Conservation (phyloP, 35 echinoderm and acorn worm genomes). For the Ophiothrix spiculata region DNA sequence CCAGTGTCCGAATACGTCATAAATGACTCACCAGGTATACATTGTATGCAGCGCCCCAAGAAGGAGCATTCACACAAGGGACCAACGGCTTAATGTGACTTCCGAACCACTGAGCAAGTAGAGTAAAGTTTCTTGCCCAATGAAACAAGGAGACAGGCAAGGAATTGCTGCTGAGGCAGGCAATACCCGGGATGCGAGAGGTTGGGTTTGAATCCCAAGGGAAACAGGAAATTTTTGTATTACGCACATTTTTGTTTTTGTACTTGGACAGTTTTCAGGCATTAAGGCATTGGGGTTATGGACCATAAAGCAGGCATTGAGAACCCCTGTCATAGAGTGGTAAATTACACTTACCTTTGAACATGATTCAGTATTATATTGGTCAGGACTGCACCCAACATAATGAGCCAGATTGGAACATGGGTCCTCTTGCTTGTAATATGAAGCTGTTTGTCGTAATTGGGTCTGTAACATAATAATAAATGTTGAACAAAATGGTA, state of each 20-base stretch:
- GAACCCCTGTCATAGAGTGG: too few species aligned
- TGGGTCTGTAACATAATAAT: constrained; percentile 29
- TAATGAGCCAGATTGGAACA: not conserved
- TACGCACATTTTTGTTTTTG: not conserved
- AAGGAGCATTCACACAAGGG: too few species aligned
- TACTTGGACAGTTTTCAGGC: not conserved
- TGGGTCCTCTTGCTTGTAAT: constrained; percentile 39
- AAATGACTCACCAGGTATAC: too few species aligned
- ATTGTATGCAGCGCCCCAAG: too few species aligned
- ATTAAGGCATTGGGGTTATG: not conserved
- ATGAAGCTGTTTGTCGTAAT: constrained; percentile 28
- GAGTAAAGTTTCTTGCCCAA: too few species aligned
- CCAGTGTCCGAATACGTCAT: too few species aligned
- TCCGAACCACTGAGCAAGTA: too few species aligned
- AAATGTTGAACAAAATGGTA: not conserved
- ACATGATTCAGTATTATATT: constrained; percentile 22
- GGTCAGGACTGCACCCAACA: constrained; percentile 8
- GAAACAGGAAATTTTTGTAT: not conserved
- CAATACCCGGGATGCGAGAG: not conserved
- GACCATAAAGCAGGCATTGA: too few species aligned
- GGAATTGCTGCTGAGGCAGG: too few species aligned
- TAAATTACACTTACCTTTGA: constrained; percentile 31
- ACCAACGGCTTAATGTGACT: too few species aligned
- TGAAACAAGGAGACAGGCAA: too few species aligned
- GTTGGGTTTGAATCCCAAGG: not conserved